phyloP scores from a whole-genome alignment of 2,113 vertebrate genomes.

The Forbesichthys papilliferus region DNA sequence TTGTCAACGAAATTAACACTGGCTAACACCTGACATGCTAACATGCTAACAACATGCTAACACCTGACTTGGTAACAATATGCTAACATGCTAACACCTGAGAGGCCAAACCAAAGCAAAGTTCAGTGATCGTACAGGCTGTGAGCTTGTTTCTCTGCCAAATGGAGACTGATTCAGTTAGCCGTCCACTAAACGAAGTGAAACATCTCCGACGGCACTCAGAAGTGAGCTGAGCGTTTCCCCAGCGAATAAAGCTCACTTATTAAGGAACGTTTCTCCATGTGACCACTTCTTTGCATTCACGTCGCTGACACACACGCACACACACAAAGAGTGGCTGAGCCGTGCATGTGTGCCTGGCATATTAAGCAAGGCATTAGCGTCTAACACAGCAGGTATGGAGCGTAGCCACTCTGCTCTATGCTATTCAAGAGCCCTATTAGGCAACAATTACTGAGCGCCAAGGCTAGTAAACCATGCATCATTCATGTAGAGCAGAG shows the following conservation, averaged over 20 bases:
- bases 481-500: slow-evolving; percentile 70
- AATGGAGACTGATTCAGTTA: no score
- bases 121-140: no score
- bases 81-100: no score
- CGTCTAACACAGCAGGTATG: slow-evolving; percentile 69
- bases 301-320: slow-evolving; percentile 1
- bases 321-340: slow-evolving; percentile 34
- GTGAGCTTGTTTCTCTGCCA: no score
- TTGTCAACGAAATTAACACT: no score
- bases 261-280: not conserved
- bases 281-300: no score
- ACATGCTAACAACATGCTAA: no score
- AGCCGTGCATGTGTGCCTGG: slow-evolving; percentile 45
- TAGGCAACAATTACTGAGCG: slow-evolving; percentile 77
- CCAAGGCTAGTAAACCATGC: slow-evolving; percentile 74
- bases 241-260: not conserved
- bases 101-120: no score
- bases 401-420: slow-evolving; percentile 66
- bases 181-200: no score
- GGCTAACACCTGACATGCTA: no score
- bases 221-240: slow-evolving; percentile 1
- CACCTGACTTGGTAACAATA: no score
- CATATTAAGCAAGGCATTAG: slow-evolving; percentile 70
- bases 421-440: slow-evolving; percentile 72
- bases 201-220: not conserved